These are phyloP conservation scores for Diarsia rubi DNA, from an alignment of 2,888 invertebrate species.

Conservation along the genomic window DNA sequence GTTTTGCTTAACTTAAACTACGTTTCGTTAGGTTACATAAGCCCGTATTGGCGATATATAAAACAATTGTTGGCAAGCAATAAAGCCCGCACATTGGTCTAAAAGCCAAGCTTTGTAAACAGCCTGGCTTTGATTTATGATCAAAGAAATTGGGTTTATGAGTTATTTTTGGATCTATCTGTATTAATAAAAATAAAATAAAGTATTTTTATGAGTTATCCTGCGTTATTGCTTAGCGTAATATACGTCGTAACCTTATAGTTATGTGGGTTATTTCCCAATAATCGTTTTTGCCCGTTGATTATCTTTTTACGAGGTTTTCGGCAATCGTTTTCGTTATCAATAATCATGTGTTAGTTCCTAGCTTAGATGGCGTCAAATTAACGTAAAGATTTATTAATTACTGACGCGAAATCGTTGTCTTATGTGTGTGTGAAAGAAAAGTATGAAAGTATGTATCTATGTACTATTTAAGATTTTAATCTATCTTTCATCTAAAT, in stretches of 20 bases:
- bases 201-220: slow-evolving; percentile 45
- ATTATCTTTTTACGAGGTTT: slow-evolving; percentile 6
- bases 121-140: slow-evolving; percentile 63
- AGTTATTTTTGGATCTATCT: slow-evolving; percentile 56
- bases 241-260: slow-evolving; percentile 26
- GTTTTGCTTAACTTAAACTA: slow-evolving; percentile 51
- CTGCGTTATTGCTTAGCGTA: slow-evolving; percentile 32
- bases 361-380: not conserved
- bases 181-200: slow-evolving; percentile 53
- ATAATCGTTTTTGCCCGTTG: slow-evolving; percentile 11
- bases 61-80: slow-evolving; percentile 65
- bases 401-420: too few species aligned
- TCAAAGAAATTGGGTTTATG: slow-evolving; percentile 56
- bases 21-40: slow-evolving; percentile 46
- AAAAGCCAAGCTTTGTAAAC: slow-evolving; percentile 62
- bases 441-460: too few species aligned
- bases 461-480: not conserved
- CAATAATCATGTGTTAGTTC: not conserved
- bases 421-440: not conserved
- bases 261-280: slow-evolving; percentile 20
- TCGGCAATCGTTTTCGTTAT: not conserved
- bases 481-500: too few species aligned
- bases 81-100: slow-evolving; percentile 62
- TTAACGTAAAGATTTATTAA: not conserved
- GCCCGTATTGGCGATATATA: slow-evolving; percentile 57